A percentile compares a stretch with the other conserved stretches of the same genome.
Evolutionary conservation across 2,888 invertebrate species (phyloP).

Genomic region (Parthenolecanium corni): DNA sequence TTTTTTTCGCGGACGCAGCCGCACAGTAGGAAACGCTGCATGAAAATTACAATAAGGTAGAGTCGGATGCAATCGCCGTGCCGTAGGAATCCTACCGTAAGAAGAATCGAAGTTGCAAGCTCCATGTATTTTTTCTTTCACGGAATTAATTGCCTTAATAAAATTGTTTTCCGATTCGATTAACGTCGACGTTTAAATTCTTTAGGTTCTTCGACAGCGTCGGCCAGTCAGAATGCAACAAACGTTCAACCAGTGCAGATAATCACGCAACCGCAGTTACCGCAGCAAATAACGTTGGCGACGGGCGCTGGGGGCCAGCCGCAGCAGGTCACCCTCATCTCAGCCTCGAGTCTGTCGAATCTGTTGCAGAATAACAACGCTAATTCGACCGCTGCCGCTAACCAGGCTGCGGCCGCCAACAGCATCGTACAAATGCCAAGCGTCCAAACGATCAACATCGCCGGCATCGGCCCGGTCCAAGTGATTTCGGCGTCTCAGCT

Average conservation of each 20-base stretch:
- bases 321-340: conserved; percentile 75
- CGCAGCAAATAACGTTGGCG: conserved; percentile 21
- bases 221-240: conserved; percentile 20
- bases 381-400: conserved; percentile 29
- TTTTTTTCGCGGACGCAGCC: too few species aligned
- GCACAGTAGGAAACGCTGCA: too few species aligned
- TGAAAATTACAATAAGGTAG: too few species aligned
- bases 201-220: not conserved
- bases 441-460: conserved; percentile 53
- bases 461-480: conserved; percentile 71
- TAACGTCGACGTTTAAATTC: too few species aligned
- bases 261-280: conserved; percentile 29
- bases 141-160: too few species aligned
- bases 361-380: conserved; percentile 35
- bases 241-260: conserved; percentile 30
- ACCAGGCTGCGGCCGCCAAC: conserved; percentile 31
- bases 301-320: conserved; percentile 10
- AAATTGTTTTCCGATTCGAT: too few species aligned
- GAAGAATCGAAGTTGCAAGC: too few species aligned
- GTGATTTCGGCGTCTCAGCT: conserved; percentile 58
- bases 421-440: conserved; percentile 36
- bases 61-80: too few species aligned
- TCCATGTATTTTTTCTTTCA: too few species aligned
- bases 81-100: too few species aligned
- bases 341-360: conserved; percentile 49